A percentile compares a stretch with the other conserved stretches of the same genome.
Evolutionary conservation across 2,113 vertebrate genomes (phyloP).

Genomic region (Phaethon lepturus): DNA sequence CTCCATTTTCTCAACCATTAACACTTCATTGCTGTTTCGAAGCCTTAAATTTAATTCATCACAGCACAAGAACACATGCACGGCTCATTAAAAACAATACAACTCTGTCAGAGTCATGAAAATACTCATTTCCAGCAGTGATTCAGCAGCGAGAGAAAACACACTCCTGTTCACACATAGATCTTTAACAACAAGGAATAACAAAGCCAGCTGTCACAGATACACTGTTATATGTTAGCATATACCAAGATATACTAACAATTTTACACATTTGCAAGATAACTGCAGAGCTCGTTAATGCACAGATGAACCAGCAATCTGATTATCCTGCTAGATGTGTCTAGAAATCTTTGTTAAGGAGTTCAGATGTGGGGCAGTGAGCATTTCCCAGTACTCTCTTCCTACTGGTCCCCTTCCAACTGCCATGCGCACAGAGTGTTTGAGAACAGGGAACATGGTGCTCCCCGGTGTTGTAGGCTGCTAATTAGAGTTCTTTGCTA

Average conservation of each 20-base stretch:
- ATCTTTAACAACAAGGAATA: neutral
- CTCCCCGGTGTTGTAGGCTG: neutral
- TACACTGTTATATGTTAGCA: accelerated
- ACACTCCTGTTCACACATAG: neutral
- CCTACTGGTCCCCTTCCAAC: neutral
- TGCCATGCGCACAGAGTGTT: accelerated
- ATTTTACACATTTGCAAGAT: neutral
- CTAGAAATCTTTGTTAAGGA: neutral
- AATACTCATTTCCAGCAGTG: neutral
- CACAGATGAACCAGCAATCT: neutral
- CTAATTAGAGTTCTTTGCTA: neutral
- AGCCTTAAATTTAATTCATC: neutral
- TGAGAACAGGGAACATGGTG: neutral
- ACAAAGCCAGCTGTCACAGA: neutral
- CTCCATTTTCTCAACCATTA: neutral
- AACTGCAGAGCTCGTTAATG: neutral
- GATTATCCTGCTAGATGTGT: neutral
- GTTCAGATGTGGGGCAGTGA: neutral
- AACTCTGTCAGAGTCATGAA: neutral
- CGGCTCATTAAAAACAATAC: neutral
- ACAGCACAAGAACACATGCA: neutral
- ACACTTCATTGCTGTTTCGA: neutral
- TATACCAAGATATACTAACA: neutral
- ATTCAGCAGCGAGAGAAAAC: neutral
- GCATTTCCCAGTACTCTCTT: neutral